These are phyloP conservation scores for Delia radicum DNA, from an alignment of 1,140 invertebrate genomes.

Conservation along the genomic window DNA sequence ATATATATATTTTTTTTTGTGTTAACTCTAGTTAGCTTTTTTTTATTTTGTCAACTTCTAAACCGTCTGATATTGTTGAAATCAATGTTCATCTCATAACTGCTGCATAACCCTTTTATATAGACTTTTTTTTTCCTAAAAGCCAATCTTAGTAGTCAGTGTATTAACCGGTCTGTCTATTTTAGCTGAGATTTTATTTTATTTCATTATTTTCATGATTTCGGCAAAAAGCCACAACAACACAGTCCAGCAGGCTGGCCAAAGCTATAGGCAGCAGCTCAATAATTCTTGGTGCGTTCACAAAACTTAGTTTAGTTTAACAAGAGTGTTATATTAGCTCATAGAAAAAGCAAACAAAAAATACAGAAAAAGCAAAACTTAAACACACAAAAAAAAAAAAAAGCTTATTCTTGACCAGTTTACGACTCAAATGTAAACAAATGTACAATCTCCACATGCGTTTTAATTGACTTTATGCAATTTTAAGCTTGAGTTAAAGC, in stretches of 20 bases:
- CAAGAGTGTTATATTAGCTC: neutral
- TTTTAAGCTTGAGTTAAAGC: too few relatives aligned
- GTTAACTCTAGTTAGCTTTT: too few relatives aligned
- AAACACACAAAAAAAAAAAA: neutral
- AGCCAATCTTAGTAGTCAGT: neutral
- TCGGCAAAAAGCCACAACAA: slow-evolving; percentile 3
- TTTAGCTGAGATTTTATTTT: slow-evolving; percentile 10
- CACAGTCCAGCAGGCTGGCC: neutral
- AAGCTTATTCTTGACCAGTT: neutral
- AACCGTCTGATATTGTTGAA: neutral
- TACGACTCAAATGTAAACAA: neutral
- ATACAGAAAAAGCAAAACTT: neutral
- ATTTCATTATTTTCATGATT: slow-evolving; percentile 1
- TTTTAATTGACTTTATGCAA: too few relatives aligned
- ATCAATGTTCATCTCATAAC: slow-evolving; percentile 18
- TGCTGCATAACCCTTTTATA: slow-evolving; percentile 16
- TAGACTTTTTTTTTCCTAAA: slow-evolving; percentile 9
- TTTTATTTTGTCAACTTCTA: slow-evolving; percentile 20
- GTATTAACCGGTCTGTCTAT: slow-evolving; percentile 17
- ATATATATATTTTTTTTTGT: too few relatives aligned
- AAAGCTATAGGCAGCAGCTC: too few relatives aligned
- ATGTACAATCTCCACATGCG: too few relatives aligned
- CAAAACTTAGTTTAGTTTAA: neutral
- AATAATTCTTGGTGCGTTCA: neutral
- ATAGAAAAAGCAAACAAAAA: neutral